Conservation (phyloP, 2,113 vertebrate species). For the Pycnonotus jocosus region DNA sequence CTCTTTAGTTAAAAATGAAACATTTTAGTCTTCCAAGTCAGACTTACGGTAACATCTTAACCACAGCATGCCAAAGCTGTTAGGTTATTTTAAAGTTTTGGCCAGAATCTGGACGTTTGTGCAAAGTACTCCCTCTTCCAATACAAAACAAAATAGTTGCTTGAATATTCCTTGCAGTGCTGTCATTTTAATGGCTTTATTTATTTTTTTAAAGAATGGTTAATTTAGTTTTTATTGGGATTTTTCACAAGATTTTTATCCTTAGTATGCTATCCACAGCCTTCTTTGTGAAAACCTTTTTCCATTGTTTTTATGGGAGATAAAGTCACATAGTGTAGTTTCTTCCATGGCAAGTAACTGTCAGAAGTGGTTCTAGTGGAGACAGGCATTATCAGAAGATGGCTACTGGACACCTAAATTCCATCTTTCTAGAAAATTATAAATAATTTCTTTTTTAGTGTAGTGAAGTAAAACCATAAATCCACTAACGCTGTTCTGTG, state of each 20-base stretch:
- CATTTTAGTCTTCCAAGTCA: constrained; percentile 30
- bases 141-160: constrained; percentile 49
- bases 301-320: not conserved
- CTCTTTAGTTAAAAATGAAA: not conserved
- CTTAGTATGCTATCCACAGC: not conserved
- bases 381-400: not conserved
- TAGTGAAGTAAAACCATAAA: not conserved
- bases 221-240: not conserved
- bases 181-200: not conserved
- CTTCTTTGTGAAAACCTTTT: not conserved
- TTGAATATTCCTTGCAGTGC: constrained; percentile 20
- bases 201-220: not conserved
- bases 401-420: not conserved
- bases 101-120: not conserved
- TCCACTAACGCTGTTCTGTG: not conserved
- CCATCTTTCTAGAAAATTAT: not conserved
- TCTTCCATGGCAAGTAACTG: not conserved
- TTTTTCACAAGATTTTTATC: not conserved
- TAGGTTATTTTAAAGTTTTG: constrained; percentile 52
- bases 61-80: constrained; percentile 60
- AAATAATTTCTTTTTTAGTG: not conserved
- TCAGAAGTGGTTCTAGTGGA: not conserved
- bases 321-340: not conserved
- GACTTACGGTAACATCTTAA: constrained; percentile 51
- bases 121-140: constrained; percentile 11